Evolutionary conservation across 2,113 vertebrate genomes (phyloP).

Genomic region (Carassius gibelio): DNA sequence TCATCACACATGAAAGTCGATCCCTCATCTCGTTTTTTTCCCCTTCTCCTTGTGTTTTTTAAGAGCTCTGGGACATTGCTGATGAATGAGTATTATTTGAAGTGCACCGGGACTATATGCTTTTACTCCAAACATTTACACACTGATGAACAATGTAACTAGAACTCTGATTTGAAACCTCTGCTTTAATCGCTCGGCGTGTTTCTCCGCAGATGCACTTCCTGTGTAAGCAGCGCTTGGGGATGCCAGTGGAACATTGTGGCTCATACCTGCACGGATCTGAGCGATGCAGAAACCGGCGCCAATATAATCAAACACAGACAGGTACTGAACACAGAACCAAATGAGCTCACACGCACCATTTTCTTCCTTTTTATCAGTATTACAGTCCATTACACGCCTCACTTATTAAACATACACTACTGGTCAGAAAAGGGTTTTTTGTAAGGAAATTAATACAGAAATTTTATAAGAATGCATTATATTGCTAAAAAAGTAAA

Average conservation of each 20-base stretch:
- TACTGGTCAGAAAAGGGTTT: neutral
- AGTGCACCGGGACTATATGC: conserved; percentile 69
- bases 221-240: conserved; percentile 88
- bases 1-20: conserved; percentile 77
- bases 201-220: conserved; percentile 80
- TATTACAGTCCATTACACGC: neutral
- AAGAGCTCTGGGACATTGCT: conserved; percentile 61
- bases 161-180: neutral
- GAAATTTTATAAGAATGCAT: neutral
- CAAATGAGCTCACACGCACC: neutral
- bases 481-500: no score
- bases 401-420: neutral
- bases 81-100: conserved; percentile 77
- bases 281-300: conserved; percentile 59
- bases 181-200: conserved; percentile 22
- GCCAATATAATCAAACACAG: conserved; percentile 79
- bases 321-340: conserved; percentile 74
- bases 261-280: conserved; percentile 84
- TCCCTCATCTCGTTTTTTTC: conserved; percentile 55
- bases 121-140: conserved; percentile 66
- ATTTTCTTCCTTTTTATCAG: neutral
- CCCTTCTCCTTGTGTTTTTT: conserved; percentile 57
- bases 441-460: neutral
- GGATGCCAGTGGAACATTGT: conserved; percentile 87
- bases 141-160: conserved; percentile 49